Conservation (phyloP, 2,888 invertebrate species). For the Athrips mouffetella region DNA sequence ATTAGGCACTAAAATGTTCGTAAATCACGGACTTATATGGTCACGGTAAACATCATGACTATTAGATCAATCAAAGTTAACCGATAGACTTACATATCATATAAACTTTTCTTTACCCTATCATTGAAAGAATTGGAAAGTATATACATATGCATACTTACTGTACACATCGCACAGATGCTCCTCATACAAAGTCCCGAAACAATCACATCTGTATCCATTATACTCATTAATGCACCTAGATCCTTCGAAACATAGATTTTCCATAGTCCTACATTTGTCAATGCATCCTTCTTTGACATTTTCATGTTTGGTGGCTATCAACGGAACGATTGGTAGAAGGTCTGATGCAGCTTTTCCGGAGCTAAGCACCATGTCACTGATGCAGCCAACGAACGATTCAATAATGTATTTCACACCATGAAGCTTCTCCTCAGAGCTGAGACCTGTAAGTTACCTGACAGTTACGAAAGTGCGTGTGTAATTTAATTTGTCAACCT, state of each 20-base stretch:
- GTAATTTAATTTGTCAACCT: too few relatives aligned
- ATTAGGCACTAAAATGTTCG: too few relatives aligned
- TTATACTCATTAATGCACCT: slow-evolving; percentile 95
- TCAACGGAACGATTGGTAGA: slow-evolving; percentile 87
- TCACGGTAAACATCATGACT: too few relatives aligned
- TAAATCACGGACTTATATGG: too few relatives aligned
- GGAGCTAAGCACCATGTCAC: slow-evolving; percentile 90
- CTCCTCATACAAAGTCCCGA: slow-evolving; percentile 94
- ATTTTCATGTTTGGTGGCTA: slow-evolving; percentile 93
- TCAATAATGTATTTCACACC: slow-evolving; percentile 95
- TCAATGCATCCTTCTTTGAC: slow-evolving; percentile 93
- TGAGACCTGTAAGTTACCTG: slow-evolving; percentile 82
- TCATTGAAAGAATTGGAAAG: too few relatives aligned
- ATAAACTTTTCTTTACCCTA: too few relatives aligned
- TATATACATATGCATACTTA: too few relatives aligned
- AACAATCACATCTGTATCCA: slow-evolving; percentile 93
- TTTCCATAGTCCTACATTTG: slow-evolving; percentile 88
- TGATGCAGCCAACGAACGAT: slow-evolving; percentile 94
- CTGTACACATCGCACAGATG: slow-evolving; percentile 94
- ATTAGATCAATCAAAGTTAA: too few relatives aligned
- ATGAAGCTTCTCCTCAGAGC: slow-evolving; percentile 91
- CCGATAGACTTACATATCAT: too few relatives aligned
- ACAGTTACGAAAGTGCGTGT: too few relatives aligned
- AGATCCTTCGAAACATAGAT: slow-evolving; percentile 92
- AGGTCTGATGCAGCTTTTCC: slow-evolving; percentile 92